These are phyloP conservation scores for Falco concolor DNA, from an alignment of 2,797 vertebrate genomes.

Conservation along the genomic window DNA sequence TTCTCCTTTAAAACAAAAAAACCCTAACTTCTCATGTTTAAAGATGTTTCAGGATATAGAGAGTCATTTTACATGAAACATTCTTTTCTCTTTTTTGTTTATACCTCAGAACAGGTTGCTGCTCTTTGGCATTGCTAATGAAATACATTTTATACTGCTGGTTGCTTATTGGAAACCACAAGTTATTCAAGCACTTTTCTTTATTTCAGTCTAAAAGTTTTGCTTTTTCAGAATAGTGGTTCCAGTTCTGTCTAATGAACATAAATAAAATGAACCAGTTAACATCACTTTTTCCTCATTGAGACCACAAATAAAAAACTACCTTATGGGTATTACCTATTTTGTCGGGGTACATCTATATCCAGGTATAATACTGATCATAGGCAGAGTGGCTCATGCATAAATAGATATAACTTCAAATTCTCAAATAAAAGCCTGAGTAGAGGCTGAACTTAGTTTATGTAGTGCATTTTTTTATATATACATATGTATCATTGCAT, in stretches of 20 bases:
- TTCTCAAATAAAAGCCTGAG: background rate
- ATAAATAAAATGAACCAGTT: background rate
- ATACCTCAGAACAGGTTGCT: background rate
- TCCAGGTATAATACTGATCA: background rate
- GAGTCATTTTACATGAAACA: background rate
- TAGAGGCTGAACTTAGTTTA: background rate
- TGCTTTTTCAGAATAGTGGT: background rate
- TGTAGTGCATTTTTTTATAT: background rate
- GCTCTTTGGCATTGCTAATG: background rate
- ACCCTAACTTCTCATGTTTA: background rate
- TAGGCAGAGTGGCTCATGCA: background rate
- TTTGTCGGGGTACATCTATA: background rate
- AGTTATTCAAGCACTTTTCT: background rate
- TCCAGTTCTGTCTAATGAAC: background rate
- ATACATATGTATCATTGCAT: background rate
- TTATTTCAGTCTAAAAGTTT: background rate
- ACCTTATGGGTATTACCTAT: background rate
- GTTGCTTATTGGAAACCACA: background rate
- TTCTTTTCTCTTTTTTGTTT: background rate
- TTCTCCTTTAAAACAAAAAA: background rate
- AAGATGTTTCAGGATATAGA: background rate
- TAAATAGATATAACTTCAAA: background rate
- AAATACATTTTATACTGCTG: background rate
- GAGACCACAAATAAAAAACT: background rate
- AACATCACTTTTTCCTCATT: background rate